These are phyloP conservation scores for Beroe forskalii DNA, from an alignment of 37 sponge, comb jelly and placozoan species.

Conservation along the genomic window DNA sequence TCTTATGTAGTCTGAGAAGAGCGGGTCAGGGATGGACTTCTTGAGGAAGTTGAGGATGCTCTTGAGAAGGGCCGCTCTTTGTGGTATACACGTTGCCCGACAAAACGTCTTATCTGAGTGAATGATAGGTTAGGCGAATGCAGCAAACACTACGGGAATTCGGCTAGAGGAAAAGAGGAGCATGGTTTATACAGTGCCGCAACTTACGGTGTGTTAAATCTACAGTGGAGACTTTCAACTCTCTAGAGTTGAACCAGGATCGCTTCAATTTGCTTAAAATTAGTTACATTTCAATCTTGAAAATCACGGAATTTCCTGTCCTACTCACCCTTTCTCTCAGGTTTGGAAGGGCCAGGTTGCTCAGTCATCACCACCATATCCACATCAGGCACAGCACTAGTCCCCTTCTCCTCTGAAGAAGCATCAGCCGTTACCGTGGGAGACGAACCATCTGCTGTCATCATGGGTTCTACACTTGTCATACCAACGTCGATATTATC, in stretches of 20 bases:
- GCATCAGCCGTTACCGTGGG: background rate
- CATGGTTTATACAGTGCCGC: too few species aligned
- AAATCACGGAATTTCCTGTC: too few species aligned
- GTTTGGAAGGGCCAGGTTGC: background rate
- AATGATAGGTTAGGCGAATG: background rate
- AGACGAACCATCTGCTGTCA: too few species aligned
- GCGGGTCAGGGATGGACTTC: slow-evolving; percentile 86
- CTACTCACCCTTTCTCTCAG: background rate
- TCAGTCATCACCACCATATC: background rate
- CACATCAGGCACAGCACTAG: too few species aligned
- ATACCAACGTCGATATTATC: slow-evolving; percentile 14
- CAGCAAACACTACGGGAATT: too few species aligned
- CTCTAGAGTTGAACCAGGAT: too few species aligned
- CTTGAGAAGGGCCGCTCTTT: slow-evolving; percentile 91
- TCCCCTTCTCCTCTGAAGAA: background rate
- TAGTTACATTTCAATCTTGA: too few species aligned
- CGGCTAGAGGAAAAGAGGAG: too few species aligned
- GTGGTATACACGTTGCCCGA: slow-evolving; percentile 71
- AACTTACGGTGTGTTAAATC: too few species aligned
- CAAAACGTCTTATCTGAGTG: background rate
- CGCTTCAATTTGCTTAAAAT: too few species aligned
- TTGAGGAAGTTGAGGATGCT: slow-evolving; percentile 94
- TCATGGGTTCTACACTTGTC: background rate
- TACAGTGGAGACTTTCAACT: too few species aligned
- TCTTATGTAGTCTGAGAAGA: slow-evolving; percentile 87